Base-by-base conservation (phyloP, 2,888 invertebrate genomes). In the Spodoptera exigua region DNA sequence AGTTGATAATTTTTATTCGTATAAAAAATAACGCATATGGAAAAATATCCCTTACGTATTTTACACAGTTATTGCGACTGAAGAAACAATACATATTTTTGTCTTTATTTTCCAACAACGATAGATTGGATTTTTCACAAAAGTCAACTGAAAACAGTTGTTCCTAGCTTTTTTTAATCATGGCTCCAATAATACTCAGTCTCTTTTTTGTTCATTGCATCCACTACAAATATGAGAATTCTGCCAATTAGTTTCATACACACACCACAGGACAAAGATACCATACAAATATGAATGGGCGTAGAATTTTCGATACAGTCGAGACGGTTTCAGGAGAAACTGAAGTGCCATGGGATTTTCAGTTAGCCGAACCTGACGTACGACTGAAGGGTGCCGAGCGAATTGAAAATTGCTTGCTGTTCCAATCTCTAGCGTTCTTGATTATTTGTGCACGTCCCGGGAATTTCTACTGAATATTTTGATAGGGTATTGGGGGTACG, bases 331-430 rank as follows among this genome's bases (percentile, higher is more conserved):
- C 18, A 16, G 10, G 34, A 2, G n/a, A 54, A 39, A 44, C n/a
- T 55, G 51, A 48, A 70, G 70, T 46, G 53, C 36, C 43, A 57
- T 37, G 46, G 39, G 58, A 63, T 53, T 58, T 40, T 39, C 13
- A 55, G 53, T 61, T 67, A 14, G 16, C 21, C 51, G 40, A 59
- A 54, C 39, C 37, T 56, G 37, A 46, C 53, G 48, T 27, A 43
- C 12, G 36, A 37, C 67, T 67, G 68, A 61, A 61, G 73, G 48
- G 45, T 53, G 56, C 54, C 35, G 44, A 60, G 43, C 35, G 54
- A 67, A 61, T 61, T 36, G 68, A 69, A 67, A 72, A 61, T 69
- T 56, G 68, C 66, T 71, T 34, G 54, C 61, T 18, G 36, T 35
- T 41, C 37, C 47, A 39, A 65, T 39, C 14, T 49, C 41, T n/a